These are phyloP conservation scores for Sebastes melanostomus DNA, from an alignment of 2,797 vertebrate genomes.

Conservation along the genomic window DNA sequence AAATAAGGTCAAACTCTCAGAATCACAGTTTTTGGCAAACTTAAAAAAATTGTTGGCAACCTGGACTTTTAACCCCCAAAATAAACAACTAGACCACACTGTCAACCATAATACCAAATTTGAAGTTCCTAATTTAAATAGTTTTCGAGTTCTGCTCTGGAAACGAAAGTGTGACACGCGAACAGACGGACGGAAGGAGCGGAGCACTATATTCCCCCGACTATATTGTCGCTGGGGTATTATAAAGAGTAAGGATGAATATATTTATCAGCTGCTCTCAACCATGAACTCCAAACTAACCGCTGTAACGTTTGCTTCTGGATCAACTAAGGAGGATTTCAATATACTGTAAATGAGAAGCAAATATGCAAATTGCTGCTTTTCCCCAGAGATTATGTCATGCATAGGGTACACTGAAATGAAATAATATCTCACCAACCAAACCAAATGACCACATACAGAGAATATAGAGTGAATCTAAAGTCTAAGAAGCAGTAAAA, in stretches of 20 bases:
- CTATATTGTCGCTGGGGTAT: neutral
- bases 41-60: no score
- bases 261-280: conserved; percentile 15
- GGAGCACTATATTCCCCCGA: no score
- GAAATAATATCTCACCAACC: neutral
- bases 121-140: no score
- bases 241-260: conserved; percentile 1
- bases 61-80: no score
- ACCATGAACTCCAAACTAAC: conserved; percentile 9
- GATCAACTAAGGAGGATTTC: neutral
- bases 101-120: no score
- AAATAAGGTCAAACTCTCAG: no score
- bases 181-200: no score
- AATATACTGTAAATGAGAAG: neutral
- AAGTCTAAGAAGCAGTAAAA: no score
- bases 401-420: neutral
- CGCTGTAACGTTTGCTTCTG: neutral
- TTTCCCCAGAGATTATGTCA: conserved; percentile 15
- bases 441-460: neutral
- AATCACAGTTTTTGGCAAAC: no score
- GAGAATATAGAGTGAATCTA: neutral
- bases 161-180: no score
- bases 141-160: no score
- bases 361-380: conserved; percentile 23
- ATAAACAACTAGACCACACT: no score